These are phyloP conservation scores for Prunella himalayana DNA, from an alignment of 2,113 vertebrate genomes.

Conservation along the genomic window DNA sequence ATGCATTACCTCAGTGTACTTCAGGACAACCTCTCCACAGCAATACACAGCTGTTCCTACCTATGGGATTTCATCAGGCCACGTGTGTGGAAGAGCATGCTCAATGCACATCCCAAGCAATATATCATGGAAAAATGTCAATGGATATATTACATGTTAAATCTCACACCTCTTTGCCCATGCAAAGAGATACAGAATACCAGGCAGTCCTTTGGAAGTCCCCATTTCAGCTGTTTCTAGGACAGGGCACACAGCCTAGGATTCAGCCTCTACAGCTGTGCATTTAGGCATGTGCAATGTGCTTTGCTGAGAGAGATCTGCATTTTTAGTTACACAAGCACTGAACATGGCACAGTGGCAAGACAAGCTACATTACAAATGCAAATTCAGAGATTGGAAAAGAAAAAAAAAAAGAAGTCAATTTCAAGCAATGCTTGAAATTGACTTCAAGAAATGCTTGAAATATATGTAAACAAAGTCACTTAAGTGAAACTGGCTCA, in stretches of 20 bases:
- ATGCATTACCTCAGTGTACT: not conserved
- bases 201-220: not conserved
- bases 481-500: not conserved
- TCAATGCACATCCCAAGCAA: not conserved
- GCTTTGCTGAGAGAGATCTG: constrained; percentile 3
- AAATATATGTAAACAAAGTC: not conserved
- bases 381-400: not conserved
- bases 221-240: not conserved
- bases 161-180: not conserved
- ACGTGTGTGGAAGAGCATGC: rapidly evolving
- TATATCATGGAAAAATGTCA: not conserved
- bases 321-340: constrained; percentile 3
- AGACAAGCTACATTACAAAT: not conserved
- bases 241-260: not conserved
- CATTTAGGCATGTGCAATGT: not conserved
- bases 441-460: not conserved
- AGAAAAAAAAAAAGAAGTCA: not conserved
- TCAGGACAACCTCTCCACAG: not conserved
- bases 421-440: not conserved
- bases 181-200: not conserved
- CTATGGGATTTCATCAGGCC: not conserved
- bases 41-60: not conserved
- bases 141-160: not conserved
- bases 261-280: not conserved
- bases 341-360: not conserved